phyloP scores from a whole-genome alignment of 2,888 invertebrate genomes.

The Erebia ligea region DNA sequence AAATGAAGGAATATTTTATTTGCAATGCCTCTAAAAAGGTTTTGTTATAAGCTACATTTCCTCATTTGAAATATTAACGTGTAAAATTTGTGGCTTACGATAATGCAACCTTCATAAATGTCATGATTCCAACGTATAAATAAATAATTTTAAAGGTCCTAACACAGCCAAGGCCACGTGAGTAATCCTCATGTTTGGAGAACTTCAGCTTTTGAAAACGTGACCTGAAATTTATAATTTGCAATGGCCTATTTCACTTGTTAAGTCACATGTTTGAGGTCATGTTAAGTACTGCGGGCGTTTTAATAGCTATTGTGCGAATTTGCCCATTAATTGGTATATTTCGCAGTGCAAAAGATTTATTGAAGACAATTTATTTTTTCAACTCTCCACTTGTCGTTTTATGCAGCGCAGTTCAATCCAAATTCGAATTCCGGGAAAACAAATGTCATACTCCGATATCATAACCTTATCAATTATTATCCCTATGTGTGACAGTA shows the following conservation, averaged over 20 bases:
- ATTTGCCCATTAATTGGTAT: conserved; percentile 11
- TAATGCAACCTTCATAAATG: conserved; percentile 4
- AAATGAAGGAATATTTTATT: too few species aligned
- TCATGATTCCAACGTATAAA: neutral
- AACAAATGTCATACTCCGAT: neutral
- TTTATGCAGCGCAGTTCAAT: neutral
- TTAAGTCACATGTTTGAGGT: conserved; percentile 37
- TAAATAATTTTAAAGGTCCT: conserved; percentile 9
- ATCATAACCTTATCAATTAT: neutral
- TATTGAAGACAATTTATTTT: neutral
- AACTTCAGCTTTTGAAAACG: conserved; percentile 25
- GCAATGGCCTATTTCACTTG: conserved; percentile 36
- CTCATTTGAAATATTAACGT: too few species aligned
- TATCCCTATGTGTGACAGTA: neutral
- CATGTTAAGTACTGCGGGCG: conserved; percentile 34
- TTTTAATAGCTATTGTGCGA: conserved; percentile 41
- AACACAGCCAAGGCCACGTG: conserved; percentile 6
- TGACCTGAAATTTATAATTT: conserved; percentile 40
- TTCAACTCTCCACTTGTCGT: neutral
- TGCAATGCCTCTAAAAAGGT: too few species aligned
- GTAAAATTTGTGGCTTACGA: neutral
- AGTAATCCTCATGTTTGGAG: conserved; percentile 19
- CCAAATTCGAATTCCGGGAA: neutral
- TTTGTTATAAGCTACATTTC: too few species aligned
- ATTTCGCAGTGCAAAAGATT: neutral